Conservation (phyloP, 2,888 invertebrate species). For the Clunio marinus region DNA sequence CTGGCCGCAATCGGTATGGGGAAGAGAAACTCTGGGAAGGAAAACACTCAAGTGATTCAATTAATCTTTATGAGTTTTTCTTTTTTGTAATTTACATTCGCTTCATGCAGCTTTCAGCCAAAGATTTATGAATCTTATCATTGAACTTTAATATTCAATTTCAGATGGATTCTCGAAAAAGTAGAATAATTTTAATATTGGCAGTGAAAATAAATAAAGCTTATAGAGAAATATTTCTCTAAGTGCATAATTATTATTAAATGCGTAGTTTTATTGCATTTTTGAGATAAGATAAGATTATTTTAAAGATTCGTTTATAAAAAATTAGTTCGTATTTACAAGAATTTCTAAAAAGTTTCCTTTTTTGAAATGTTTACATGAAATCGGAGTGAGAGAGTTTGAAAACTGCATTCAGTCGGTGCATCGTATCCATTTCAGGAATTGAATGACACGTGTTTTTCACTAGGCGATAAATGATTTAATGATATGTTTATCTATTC, state of each 20-base stretch:
- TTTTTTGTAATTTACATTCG: conserved; percentile 40
- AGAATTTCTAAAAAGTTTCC: no score
- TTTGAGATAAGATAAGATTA: no score
- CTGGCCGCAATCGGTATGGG: conserved; percentile 98
- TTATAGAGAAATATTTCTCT: no score
- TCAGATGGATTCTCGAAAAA: no score
- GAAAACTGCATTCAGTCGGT: not conserved
- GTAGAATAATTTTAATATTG: no score
- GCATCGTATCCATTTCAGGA: conserved; percentile 1
- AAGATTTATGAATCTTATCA: conserved; percentile 16
- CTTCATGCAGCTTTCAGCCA: conserved; percentile 34
- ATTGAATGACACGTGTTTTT: conserved; percentile 37
- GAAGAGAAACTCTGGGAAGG: conserved; percentile 24
- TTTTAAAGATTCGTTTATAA: no score
- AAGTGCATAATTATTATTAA: no score
- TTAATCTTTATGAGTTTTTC: not conserved
- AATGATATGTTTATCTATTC: conserved; percentile 34
- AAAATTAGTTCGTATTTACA: no score
- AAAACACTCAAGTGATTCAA: conserved; percentile 34
- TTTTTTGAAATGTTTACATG: conserved; percentile 4
- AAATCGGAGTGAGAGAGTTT: not conserved
- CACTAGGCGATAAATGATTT: conserved; percentile 25
- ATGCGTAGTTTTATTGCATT: no score
- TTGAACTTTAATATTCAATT: no score
- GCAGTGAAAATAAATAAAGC: no score